Base-by-base conservation (phyloP, 2,797 vertebrate species). In the Rhinichthys osculus region DNA sequence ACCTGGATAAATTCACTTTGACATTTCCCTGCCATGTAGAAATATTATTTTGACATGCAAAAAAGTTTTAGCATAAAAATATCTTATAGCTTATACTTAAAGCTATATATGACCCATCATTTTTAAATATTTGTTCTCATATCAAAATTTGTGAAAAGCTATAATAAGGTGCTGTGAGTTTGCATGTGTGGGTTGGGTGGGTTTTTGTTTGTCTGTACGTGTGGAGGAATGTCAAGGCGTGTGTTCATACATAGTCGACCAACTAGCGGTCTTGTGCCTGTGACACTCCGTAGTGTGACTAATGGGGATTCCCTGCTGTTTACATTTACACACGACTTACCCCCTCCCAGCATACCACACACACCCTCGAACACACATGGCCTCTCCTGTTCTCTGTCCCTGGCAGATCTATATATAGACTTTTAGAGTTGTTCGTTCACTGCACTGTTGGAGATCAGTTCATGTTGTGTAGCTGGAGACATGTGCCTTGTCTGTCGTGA, bases 231-330 rank as follows among this genome's bases (percentile, higher is more conserved):
- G 44, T 78, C 23, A 52, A 67, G 57, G 44, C 62, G 16, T 76
- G 76, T 72, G 70, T 70, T 72, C 81, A 27, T 78, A 27, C 47
- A 64, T 57, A 78, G 27, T 50, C 5, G 27, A 52, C 30, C 50
- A n/a, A 38, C n/a, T 10, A 82, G 57, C 40, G 54, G 30, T 30
- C 78, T 57, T 84, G 78, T 86, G 83, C 52, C 79, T 54, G 21
- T 89, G 57, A 82, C 85, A 70, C 64, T 69, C 72, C 42, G 40
- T n/a, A 78, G 84, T 87, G 86, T 92, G 92, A 93, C 87, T 91
- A 91, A 94, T 92, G 90, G 92, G 92, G 92, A 94, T 94, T 94
- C 92, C 94, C 92, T 94, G 92, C 85, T 89, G 87, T 94, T 95
- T 94, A 92, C 93, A 90, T 92, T 92, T 90, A 85, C 83, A 84